Percentiles rank a stretch among this genome's conserved stretches.
These are phyloP conservation scores for Trogon surrucura DNA, from an alignment of 2,113 vertebrate genomes.

Conservation along the genomic window DNA sequence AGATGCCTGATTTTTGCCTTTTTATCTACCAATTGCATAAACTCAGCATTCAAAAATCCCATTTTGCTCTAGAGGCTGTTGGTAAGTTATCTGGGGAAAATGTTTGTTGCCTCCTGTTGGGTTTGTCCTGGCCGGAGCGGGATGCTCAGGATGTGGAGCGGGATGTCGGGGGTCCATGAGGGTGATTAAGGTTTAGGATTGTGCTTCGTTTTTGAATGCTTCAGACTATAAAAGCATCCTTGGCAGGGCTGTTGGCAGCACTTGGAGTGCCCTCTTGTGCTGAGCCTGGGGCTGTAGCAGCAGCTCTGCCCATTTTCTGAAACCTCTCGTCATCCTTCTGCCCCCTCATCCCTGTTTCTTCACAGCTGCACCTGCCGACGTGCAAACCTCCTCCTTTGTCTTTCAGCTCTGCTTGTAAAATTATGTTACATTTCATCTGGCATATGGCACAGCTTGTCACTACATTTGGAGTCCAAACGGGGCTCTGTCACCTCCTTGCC, in stretches of 20 bases:
- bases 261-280: slow-evolving; percentile 27
- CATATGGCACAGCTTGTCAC: not conserved
- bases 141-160: not conserved
- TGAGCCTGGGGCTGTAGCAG: not conserved
- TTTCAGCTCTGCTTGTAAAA: not conserved
- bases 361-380: not conserved
- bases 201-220: not conserved
- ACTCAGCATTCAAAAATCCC: not conserved
- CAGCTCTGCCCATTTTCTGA: not conserved
- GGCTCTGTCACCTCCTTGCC: not conserved
- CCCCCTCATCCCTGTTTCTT: not conserved
- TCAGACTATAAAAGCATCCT: not conserved
- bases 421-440: not conserved
- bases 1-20: not conserved
- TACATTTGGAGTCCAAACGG: not conserved
- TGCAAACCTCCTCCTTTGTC: not conserved
- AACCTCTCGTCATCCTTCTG: not conserved
- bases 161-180: not conserved
- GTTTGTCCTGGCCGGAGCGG: not conserved
- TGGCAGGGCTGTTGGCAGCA: not conserved
- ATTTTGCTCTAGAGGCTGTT: not conserved
- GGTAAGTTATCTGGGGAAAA: accelerated
- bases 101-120: not conserved
- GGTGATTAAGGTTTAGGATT: not conserved
- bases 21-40: not conserved